Evolutionary conservation across 2,113 vertebrate genomes (phyloP).

Genomic region (Corvus hawaiiensis): DNA sequence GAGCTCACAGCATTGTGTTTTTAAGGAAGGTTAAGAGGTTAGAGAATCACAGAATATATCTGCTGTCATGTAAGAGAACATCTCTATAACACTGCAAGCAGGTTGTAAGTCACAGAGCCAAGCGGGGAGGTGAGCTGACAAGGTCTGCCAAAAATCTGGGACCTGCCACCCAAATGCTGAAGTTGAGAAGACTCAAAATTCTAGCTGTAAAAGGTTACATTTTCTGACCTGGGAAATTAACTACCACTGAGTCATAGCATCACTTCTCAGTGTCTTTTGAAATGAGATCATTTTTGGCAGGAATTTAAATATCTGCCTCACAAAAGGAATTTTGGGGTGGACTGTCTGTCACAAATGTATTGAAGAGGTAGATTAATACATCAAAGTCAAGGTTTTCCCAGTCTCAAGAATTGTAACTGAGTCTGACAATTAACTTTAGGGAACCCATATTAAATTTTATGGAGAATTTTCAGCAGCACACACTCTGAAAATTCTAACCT

Average conservation of each 20-base stretch:
- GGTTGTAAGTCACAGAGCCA: background rate
- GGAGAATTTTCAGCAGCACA: background rate
- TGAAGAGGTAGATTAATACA: background rate
- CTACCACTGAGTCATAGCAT: background rate
- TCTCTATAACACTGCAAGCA: background rate
- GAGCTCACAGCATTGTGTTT: background rate
- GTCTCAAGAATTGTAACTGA: background rate
- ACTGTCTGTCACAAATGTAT: background rate
- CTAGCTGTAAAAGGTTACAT: background rate
- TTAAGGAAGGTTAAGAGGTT: background rate
- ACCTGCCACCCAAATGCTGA: background rate
- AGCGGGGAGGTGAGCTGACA: background rate
- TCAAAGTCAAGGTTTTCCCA: background rate
- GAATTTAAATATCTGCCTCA: background rate
- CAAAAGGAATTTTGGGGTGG: background rate
- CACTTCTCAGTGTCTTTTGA: background rate
- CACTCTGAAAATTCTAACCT: background rate
- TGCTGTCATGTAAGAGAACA: background rate
- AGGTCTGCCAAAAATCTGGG: rapidly evolving
- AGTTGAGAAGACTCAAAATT: background rate
- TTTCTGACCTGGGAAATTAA: background rate
- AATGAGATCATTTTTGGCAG: background rate
- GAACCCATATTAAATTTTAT: background rate
- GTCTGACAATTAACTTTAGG: background rate
- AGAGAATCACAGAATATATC: background rate